Conservation (phyloP, 1,140 invertebrate genomes). For the Zophobas atratus region DNA sequence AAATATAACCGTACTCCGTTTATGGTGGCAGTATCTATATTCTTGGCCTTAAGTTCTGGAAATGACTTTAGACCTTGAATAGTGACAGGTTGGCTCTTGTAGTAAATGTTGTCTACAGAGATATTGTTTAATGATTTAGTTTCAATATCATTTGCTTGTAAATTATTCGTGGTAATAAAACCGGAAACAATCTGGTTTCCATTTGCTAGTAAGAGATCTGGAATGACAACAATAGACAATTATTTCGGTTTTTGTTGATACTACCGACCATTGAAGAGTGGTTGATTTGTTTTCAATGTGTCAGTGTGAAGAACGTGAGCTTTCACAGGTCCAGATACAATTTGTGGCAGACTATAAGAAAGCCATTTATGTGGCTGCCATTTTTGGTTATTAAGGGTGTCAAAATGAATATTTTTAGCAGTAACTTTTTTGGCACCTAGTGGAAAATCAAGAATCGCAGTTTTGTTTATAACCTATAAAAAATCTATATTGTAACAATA, state of each 20-base stretch:
- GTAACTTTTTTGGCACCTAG: constrained; percentile 49
- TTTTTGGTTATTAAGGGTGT: constrained; percentile 53
- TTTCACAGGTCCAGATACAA: constrained; percentile 52
- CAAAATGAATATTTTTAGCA: constrained; percentile 49
- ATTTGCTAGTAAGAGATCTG: constrained; percentile 53
- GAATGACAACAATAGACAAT: constrained; percentile 18
- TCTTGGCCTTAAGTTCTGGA: neutral
- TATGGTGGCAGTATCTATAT: constrained; percentile 21
- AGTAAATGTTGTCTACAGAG: constrained; percentile 1
- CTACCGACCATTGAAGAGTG: constrained; percentile 54
- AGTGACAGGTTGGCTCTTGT: neutral
- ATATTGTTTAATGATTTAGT: constrained; percentile 7
- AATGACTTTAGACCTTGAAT: constrained; percentile 7
- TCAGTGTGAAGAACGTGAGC: constrained; percentile 43
- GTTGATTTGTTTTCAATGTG: constrained; percentile 49
- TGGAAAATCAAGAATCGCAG: constrained; percentile 46
- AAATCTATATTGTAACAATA: neutral
- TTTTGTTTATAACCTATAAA: constrained; percentile 55
- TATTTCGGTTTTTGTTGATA: too few relatives aligned
- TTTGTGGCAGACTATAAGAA: constrained; percentile 55
- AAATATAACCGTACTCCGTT: constrained; percentile 49
- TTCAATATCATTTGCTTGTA: neutral
- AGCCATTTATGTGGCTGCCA: constrained; percentile 60
- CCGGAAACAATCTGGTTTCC: constrained; percentile 44
- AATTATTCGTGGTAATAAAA: neutral